Conservation (phyloP, 2,113 vertebrate species). For the Petaurus breviceps region DNA sequence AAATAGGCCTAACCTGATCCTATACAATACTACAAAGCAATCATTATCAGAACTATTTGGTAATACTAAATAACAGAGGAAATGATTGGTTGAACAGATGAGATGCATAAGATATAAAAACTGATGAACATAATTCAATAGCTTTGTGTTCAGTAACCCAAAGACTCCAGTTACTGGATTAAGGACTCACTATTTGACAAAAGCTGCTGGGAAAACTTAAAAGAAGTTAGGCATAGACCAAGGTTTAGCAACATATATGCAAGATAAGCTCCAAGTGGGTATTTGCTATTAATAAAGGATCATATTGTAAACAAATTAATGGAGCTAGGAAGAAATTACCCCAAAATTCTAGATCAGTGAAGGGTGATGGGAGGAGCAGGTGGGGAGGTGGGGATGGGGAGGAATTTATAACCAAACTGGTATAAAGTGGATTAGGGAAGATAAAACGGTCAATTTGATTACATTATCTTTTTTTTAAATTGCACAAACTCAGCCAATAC, state of each 20-base stretch:
- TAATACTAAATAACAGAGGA: not conserved
- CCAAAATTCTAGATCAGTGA: not conserved
- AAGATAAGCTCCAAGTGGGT: not conserved
- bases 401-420: too few relatives aligned
- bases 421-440: too few relatives aligned
- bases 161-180: not conserved
- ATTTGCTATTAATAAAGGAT: not conserved
- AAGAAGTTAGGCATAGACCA: not conserved
- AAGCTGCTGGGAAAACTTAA: not conserved
- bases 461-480: too few relatives aligned
- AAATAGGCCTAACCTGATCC: too few relatives aligned
- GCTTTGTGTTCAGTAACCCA: not conserved
- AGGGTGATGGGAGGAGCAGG: too few relatives aligned
- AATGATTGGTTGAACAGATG: not conserved
- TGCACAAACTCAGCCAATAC: too few relatives aligned
- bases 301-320: not conserved
- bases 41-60: not conserved
- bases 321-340: too few relatives aligned
- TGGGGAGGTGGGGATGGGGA: too few relatives aligned
- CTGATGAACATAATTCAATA: not conserved
- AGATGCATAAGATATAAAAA: not conserved
- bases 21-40: too few relatives aligned
- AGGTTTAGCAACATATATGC: not conserved
- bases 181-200: not conserved
- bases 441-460: too few relatives aligned